phyloP scores from a whole-genome alignment of 2,797 vertebrate species.

The Octomys mimax region DNA sequence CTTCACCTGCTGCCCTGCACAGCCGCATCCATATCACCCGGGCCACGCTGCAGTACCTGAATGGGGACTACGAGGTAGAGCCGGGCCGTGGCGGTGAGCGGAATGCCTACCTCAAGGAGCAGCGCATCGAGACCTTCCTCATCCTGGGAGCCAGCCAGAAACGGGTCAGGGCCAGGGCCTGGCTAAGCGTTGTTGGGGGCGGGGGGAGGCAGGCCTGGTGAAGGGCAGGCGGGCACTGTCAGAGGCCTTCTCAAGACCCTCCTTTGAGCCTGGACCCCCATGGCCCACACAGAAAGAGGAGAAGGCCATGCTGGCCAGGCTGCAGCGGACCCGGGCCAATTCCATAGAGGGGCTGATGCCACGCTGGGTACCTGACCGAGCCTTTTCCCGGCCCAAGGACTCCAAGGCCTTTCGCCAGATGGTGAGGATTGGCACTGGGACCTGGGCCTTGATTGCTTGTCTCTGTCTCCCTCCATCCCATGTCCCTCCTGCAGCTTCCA shows the following conservation, averaged over 20 bases:
- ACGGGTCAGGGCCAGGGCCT: constrained; percentile 89
- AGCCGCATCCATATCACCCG: constrained; percentile 98
- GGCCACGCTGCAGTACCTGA: constrained; percentile 96
- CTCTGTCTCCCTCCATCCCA: not conserved
- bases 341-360: constrained; percentile 95
- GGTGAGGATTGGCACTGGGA: constrained; percentile 88
- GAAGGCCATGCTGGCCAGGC: constrained; percentile 97
- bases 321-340: constrained; percentile 95
- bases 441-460: not conserved
- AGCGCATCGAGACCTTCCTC: constrained; percentile 97
- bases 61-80: constrained; percentile 97
- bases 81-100: constrained; percentile 95
- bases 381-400: constrained; percentile 96
- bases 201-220: not conserved
- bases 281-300: constrained; percentile 94
- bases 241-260: not conserved
- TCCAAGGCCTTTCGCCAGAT: constrained; percentile 98
- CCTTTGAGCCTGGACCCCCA: not conserved
- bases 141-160: constrained; percentile 98
- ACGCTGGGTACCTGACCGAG: constrained; percentile 96
- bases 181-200: too few relatives aligned
- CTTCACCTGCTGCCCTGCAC: constrained; percentile 5
- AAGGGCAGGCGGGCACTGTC: not conserved
- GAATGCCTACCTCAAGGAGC: constrained; percentile 96
- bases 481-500: not conserved